Evolutionary conservation across 2,888 invertebrate genomes (phyloP).

Genomic region (Phalangium opilio): DNA sequence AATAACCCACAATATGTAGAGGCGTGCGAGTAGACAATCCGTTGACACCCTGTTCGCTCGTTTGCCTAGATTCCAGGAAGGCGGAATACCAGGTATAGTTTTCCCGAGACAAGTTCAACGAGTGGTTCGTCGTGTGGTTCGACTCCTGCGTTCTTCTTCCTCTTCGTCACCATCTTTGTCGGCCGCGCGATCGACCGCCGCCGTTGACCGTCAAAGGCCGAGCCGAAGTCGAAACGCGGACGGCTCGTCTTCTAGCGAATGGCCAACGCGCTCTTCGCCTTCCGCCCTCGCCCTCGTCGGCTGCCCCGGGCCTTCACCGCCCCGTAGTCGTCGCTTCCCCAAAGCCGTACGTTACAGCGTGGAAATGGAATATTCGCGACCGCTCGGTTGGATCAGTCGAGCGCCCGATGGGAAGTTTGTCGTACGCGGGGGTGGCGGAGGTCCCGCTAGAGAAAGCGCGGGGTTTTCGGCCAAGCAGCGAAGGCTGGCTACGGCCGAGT

Average conservation of each 20-base stretch:
- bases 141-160: too few relatives aligned
- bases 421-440: slow-evolving; percentile 38
- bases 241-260: too few relatives aligned
- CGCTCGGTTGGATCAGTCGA: slow-evolving; percentile 50
- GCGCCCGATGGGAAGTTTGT: slow-evolving; percentile 60
- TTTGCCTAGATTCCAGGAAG: slow-evolving; percentile 13
- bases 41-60: not conserved
- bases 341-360: slow-evolving; percentile 22
- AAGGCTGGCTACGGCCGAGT: too few relatives aligned
- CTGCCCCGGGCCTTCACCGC: slow-evolving; percentile 3
- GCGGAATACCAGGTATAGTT: slow-evolving; percentile 22
- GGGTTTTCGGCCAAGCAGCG: slow-evolving; percentile 17
- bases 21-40: too few relatives aligned
- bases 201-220: too few relatives aligned
- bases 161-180: too few relatives aligned
- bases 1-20: too few relatives aligned
- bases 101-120: slow-evolving; percentile 7
- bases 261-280: too few relatives aligned
- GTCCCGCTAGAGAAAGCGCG: slow-evolving; percentile 20
- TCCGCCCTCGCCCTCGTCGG: too few relatives aligned
- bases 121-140: too few relatives aligned
- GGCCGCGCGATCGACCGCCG: too few relatives aligned
- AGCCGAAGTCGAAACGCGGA: too few relatives aligned
- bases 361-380: slow-evolving; percentile 24
- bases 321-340: slow-evolving; percentile 19